Evolutionary conservation across 2,888 invertebrate species (phyloP).

Genomic region (Trypoxylon attenuatum): DNA sequence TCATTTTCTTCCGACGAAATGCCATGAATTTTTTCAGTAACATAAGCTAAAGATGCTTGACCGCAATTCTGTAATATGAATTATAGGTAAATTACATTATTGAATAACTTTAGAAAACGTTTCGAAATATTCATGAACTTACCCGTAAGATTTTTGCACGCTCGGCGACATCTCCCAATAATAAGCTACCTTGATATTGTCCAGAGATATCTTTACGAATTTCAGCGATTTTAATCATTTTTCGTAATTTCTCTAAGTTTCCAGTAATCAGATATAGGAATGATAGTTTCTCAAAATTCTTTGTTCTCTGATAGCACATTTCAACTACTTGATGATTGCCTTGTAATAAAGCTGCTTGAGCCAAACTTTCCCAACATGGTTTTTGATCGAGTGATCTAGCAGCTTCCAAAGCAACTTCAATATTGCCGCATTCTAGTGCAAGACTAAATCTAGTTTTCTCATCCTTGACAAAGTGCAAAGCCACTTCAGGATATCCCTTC

Average conservation of each 20-base stretch:
- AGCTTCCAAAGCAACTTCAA: constrained; percentile 97
- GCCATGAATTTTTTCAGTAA: constrained; percentile 96
- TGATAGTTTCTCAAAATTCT: constrained; percentile 98
- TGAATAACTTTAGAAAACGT: too few relatives aligned
- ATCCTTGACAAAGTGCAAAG: constrained; percentile 99
- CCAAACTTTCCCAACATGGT: constrained; percentile 95
- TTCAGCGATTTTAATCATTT: constrained; percentile 99
- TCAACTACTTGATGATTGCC: constrained; percentile 98
- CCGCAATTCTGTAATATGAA: constrained; percentile 72
- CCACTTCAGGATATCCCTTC: constrained; percentile 99
- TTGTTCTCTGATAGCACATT: constrained; percentile 99
- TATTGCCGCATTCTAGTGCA: constrained; percentile 98
- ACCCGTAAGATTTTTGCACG: constrained; percentile 87
- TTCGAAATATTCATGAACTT: constrained; percentile 4
- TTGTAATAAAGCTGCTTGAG: constrained; percentile 93
- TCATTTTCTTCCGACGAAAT: constrained; percentile 86
- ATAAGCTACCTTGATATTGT: constrained; percentile 95
- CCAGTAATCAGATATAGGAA: constrained; percentile 99
- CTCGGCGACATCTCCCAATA: constrained; percentile 94
- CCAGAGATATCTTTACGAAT: constrained; percentile 97
- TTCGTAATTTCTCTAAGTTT: constrained; percentile 95
- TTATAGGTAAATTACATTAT: neutral
- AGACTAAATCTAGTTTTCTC: constrained; percentile 96
- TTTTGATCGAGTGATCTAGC: constrained; percentile 96
- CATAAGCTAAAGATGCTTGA: constrained; percentile 89